Evolutionary conservation across 2,113 vertebrate species (phyloP).

Genomic region (Anser brachyrhynchus): DNA sequence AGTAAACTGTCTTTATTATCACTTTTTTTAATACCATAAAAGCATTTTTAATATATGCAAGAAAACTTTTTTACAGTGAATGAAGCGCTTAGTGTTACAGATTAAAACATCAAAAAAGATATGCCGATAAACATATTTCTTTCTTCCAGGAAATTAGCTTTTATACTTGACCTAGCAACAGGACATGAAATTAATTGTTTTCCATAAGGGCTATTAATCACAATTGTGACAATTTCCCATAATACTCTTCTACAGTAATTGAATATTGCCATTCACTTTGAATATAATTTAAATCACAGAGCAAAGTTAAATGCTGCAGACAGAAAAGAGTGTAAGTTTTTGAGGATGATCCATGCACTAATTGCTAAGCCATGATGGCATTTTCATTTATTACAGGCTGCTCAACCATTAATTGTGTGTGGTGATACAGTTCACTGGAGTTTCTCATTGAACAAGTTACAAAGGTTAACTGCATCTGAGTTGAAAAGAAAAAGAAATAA

Average conservation of each 20-base stretch:
- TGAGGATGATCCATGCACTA: slow-evolving; percentile 74
- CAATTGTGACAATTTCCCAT: slow-evolving; percentile 70
- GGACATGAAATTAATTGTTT: slow-evolving; percentile 78
- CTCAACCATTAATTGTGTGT: slow-evolving; percentile 67
- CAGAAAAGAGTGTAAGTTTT: slow-evolving; percentile 47
- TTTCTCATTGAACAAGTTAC: slow-evolving; percentile 68
- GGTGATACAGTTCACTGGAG: slow-evolving; percentile 58
- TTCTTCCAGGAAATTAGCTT: slow-evolving; percentile 69
- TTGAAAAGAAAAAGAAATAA: not conserved
- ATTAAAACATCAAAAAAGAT: slow-evolving; percentile 61
- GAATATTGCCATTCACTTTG: slow-evolving; percentile 69
- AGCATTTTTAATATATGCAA: slow-evolving; percentile 5
- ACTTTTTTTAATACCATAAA: not conserved
- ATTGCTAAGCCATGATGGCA: slow-evolving; percentile 64
- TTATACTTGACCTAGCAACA: slow-evolving; percentile 78
- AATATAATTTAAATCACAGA: slow-evolving; percentile 68
- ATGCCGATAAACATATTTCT: slow-evolving; percentile 62
- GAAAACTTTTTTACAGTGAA: slow-evolving; percentile 22
- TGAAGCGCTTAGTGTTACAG: not conserved
- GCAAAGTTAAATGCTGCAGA: slow-evolving; percentile 60
- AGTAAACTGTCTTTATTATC: not conserved
- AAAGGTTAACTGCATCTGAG: slow-evolving; percentile 64
- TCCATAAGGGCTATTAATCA: slow-evolving; percentile 75
- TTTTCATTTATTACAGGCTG: slow-evolving; percentile 72
- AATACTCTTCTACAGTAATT: slow-evolving; percentile 54